Evolutionary conservation across 30 jellyfish, hydroid and myxozoan species (phyloP).

Genomic region (Morbakka virulenta): DNA sequence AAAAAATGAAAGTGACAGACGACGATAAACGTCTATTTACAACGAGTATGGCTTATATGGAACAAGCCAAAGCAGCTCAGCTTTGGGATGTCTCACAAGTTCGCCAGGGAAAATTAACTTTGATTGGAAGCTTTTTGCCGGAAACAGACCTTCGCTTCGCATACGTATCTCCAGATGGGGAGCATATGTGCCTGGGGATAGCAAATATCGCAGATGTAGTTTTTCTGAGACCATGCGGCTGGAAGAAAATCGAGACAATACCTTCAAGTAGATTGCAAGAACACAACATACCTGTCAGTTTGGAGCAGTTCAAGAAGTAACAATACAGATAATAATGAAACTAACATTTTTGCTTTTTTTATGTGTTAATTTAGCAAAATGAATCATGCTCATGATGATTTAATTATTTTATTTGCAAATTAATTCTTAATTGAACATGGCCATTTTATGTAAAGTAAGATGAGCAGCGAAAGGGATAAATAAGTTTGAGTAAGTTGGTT

Average conservation of each 20-base stretch:
- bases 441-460: too few relatives aligned
- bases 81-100: conserved; percentile 55
- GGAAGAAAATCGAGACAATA: conserved; percentile 7
- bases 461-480: too few relatives aligned
- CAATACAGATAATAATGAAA: too few relatives aligned
- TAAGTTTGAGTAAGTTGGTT: too few relatives aligned
- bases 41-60: conserved; percentile 22
- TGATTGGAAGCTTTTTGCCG: conserved; percentile 59
- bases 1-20: conserved; percentile 31
- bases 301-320: too few relatives aligned
- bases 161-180: conserved; percentile 40
- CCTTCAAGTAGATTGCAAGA: too few relatives aligned
- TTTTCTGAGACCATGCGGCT: conserved; percentile 52
- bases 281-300: too few relatives aligned
- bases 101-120: conserved; percentile 11
- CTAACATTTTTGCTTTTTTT: too few relatives aligned
- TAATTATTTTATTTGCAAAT: too few relatives aligned
- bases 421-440: too few relatives aligned
- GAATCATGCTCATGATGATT: too few relatives aligned
- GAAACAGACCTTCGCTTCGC: conserved; percentile 67
- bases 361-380: too few relatives aligned
- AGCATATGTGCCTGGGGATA: conserved; percentile 32
- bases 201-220: conserved; percentile 41
- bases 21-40: conserved; percentile 32
- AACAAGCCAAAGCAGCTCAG: conserved; percentile 36